Evolutionary conservation across 2,888 invertebrate species (phyloP).

Genomic region (Dolichopus griseipennis): DNA sequence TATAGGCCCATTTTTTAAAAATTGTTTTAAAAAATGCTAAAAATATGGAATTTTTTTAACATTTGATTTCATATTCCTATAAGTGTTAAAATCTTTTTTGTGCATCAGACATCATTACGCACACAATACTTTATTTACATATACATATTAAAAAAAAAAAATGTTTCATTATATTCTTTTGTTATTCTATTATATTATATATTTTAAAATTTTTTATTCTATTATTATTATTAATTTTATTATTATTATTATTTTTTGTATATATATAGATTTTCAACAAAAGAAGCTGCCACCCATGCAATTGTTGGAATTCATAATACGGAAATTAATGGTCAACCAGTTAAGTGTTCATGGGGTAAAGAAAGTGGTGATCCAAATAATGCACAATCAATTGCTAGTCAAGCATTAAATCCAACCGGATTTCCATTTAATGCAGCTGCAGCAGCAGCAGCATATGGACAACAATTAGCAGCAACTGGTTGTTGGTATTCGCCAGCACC

Average conservation of each 20-base stretch:
- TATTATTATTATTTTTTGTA: background rate
- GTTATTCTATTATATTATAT: no score
- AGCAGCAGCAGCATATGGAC: conserved; percentile 54
- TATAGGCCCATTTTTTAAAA: no score
- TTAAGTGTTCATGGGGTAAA: conserved; percentile 99
- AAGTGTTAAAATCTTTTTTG: no score
- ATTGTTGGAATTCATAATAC: conserved; percentile 97
- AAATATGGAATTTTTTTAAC: no score
- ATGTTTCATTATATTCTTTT: no score
- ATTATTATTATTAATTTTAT: background rate
- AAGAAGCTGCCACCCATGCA: conserved; percentile 96
- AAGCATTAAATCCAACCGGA: conserved; percentile 42
- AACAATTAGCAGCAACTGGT: conserved; percentile 65
- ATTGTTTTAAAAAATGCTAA: no score
- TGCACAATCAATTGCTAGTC: conserved; percentile 62
- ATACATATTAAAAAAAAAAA: no score
- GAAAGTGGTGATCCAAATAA: conserved; percentile 91
- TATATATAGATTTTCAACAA: conserved; percentile 86
- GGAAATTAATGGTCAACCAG: conserved; percentile 90
- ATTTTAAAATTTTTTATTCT: no score
- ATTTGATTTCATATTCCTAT: no score
- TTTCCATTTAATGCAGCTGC: conserved; percentile 49
- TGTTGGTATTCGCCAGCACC: conserved; percentile 84
- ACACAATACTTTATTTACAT: no score
- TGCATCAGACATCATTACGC: no score